phyloP scores from a whole-genome alignment of 1,140 invertebrate genomes.

The Euwallacea similis region DNA sequence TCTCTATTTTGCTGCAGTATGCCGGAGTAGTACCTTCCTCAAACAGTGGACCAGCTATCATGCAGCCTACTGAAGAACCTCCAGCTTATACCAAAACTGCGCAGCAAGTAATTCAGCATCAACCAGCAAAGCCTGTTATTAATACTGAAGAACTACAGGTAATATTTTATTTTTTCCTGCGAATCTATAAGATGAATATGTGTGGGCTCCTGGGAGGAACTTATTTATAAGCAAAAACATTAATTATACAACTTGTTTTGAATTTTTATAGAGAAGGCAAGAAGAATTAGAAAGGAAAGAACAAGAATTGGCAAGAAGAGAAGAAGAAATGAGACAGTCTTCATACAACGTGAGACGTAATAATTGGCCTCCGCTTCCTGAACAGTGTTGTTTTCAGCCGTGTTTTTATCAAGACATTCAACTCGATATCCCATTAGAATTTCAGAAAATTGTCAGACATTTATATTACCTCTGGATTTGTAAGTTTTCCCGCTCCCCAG shows the following conservation, averaged over 20 bases:
- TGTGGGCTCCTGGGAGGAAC: background rate
- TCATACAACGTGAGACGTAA: constrained; percentile 79
- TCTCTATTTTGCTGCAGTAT: constrained; percentile 23
- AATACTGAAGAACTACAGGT: constrained; percentile 74
- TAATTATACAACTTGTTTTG: background rate
- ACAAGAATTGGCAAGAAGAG: constrained; percentile 82
- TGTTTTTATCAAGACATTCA: constrained; percentile 99
- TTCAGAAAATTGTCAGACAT: constrained; percentile 92
- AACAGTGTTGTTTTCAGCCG: constrained; percentile 89
- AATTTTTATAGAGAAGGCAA: constrained; percentile 65
- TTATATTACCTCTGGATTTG: constrained; percentile 97
- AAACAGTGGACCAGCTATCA: constrained; percentile 67
- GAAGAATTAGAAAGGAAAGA: constrained; percentile 86
- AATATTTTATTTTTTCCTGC: constrained; percentile 28
- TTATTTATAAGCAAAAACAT: background rate
- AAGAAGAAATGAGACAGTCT: constrained; percentile 81
- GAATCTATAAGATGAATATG: constrained; percentile 1
- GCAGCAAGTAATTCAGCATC: constrained; percentile 58
- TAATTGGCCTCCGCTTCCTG: constrained; percentile 97
- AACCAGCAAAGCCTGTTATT: constrained; percentile 51
- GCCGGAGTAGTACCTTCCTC: background rate
- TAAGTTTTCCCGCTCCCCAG: constrained; percentile 62
- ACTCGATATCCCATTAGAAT: constrained; percentile 97
- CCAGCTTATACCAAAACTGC: constrained; percentile 60
- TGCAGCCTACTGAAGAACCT: constrained; percentile 65